Percentiles rank a stretch among this genome's conserved stretches.
Evolutionary conservation across 2,797 vertebrate genomes (phyloP).

Genomic region (Setipinna tenuifilis): DNA sequence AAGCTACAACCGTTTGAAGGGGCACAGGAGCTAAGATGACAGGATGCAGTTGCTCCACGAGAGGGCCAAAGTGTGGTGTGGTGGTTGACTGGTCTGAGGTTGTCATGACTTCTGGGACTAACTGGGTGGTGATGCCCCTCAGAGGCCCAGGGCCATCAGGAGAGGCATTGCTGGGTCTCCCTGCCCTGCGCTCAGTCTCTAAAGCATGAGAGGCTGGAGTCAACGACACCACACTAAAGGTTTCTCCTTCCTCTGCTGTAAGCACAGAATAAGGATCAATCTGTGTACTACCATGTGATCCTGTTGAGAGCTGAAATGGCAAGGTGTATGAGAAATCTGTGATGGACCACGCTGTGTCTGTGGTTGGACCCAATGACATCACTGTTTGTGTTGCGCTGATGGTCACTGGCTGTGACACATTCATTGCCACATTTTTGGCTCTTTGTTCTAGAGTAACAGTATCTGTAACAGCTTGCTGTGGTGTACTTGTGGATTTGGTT

Average conservation of each 20-base stretch:
- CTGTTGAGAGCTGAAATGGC: not conserved
- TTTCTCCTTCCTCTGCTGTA: not conserved
- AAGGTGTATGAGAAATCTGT: not conserved
- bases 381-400: not conserved
- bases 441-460: not conserved
- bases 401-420: conserved; percentile 10
- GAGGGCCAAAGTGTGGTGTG: not conserved
- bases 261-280: not conserved
- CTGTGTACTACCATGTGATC: not conserved
- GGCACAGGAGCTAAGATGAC: not conserved
- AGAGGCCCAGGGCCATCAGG: not conserved
- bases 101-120: not conserved
- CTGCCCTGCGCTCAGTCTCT: not conserved
- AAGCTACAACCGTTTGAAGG: not conserved
- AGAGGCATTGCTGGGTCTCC: not conserved
- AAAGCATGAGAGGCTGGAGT: not conserved
- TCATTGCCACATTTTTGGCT: not conserved
- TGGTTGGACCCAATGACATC: not conserved
- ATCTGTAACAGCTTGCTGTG: not conserved
- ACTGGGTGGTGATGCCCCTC: not conserved
- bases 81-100: not conserved
- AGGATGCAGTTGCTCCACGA: not conserved
- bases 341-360: not conserved
- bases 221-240: not conserved
- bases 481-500: not conserved